Conservation (phyloP, 1,140 invertebrate genomes). For the Lepidotrigona ventralis region DNA sequence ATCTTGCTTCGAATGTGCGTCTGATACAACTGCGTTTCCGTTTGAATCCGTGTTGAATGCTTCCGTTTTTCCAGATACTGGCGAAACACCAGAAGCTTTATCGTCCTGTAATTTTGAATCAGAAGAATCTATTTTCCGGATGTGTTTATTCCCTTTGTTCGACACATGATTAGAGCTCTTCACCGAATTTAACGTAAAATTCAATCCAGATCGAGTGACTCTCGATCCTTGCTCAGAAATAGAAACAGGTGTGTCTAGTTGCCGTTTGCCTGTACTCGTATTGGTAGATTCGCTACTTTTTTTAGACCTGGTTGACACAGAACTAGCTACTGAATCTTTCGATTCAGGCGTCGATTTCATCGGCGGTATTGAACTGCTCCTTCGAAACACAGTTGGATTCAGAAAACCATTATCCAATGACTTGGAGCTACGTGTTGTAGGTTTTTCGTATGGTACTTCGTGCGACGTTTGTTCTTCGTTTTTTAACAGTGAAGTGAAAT, state of each 20-base stretch:
- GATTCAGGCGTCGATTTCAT: slow-evolving; percentile 44
- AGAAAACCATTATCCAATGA: slow-evolving; percentile 61
- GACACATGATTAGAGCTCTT: slow-evolving; percentile 17
- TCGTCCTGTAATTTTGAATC: slow-evolving; percentile 12
- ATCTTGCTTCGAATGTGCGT: slow-evolving; percentile 33
- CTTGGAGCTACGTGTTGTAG: slow-evolving; percentile 57
- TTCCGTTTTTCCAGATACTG: background rate
- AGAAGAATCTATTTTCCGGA: slow-evolving; percentile 1
- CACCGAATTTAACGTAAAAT: slow-evolving; percentile 29
- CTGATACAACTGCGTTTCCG: slow-evolving; percentile 62
- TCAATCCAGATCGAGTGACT: slow-evolving; percentile 58
- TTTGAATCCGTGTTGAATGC: slow-evolving; percentile 61
- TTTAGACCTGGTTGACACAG: slow-evolving; percentile 10
- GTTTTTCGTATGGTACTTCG: slow-evolving; percentile 41
- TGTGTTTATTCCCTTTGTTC: background rate
- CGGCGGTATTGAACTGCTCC: slow-evolving; percentile 55
- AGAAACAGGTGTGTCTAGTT: slow-evolving; percentile 66
- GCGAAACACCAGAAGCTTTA: background rate
- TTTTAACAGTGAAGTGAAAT: slow-evolving; percentile 3
- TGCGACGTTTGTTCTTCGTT: slow-evolving; percentile 29
- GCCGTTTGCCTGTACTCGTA: slow-evolving; percentile 22
- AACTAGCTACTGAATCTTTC: slow-evolving; percentile 13
- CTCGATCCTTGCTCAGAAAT: slow-evolving; percentile 38
- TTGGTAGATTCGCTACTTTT: slow-evolving; percentile 5
- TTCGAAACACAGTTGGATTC: slow-evolving; percentile 39